A percentile compares a stretch with the other conserved stretches of the same genome.
Evolutionary conservation across 2,888 invertebrate genomes (phyloP).

Genomic region (Drosophila siamana): DNA sequence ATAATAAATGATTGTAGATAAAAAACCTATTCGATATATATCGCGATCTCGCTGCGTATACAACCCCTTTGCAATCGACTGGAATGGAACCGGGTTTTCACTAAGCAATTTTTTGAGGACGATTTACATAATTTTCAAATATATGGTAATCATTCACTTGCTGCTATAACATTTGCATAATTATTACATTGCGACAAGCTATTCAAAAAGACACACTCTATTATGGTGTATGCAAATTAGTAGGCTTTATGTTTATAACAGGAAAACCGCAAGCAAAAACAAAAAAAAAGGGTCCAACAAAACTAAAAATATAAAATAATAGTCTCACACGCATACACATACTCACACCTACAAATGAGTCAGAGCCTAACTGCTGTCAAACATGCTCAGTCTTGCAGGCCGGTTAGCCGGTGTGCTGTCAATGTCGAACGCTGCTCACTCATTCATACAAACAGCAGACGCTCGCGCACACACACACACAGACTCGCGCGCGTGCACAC

Average conservation of each 20-base stretch:
- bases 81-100: conserved; percentile 45
- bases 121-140: conserved; percentile 30
- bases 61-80: conserved; percentile 34
- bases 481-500: conserved; percentile 6
- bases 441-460: conserved; percentile 64
- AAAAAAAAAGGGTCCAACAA: conserved; percentile 41
- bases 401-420: conserved; percentile 55
- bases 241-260: conserved; percentile 29
- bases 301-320: conserved; percentile 61
- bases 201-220: conserved; percentile 27
- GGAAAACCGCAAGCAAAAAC: conserved; percentile 33
- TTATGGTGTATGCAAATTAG: conserved; percentile 2
- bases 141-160: conserved; percentile 70
- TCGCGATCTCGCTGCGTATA: conserved; percentile 36
- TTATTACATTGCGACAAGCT: conserved; percentile 49
- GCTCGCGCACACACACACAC: conserved; percentile 36
- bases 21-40: conserved; percentile 7
- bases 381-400: conserved; percentile 55
- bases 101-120: conserved; percentile 29
- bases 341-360: conserved; percentile 55
- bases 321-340: conserved; percentile 11
- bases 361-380: conserved; percentile 61
- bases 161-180: conserved; percentile 67
- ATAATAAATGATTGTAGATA: neutral
- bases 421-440: conserved; percentile 48